Percentiles rank a stretch among this genome's conserved stretches.
Evolutionary conservation across 1,140 invertebrate genomes (phyloP).

Genomic region (Limonius californicus): DNA sequence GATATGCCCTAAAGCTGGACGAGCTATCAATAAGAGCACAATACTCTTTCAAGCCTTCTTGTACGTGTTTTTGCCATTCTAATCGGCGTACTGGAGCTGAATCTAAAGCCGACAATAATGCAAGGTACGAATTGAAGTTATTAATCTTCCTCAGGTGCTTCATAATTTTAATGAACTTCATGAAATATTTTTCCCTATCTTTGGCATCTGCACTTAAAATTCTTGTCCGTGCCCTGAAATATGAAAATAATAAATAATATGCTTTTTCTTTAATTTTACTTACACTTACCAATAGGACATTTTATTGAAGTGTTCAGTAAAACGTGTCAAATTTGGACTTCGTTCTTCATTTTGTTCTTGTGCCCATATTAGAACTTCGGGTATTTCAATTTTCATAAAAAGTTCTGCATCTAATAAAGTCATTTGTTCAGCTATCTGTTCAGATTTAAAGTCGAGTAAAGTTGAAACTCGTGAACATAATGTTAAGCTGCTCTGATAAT

Average conservation of each 20-base stretch:
- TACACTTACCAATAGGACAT: slow-evolving; percentile 93
- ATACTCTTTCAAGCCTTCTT: slow-evolving; percentile 90
- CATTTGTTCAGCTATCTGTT: slow-evolving; percentile 95
- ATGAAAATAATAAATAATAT: background rate
- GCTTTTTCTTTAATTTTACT: too few relatives aligned
- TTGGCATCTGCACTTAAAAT: slow-evolving; percentile 79
- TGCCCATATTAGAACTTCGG: slow-evolving; percentile 95
- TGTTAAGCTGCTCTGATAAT: slow-evolving; percentile 28
- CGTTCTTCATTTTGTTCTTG: slow-evolving; percentile 95
- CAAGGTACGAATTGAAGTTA: slow-evolving; percentile 98
- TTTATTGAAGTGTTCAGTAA: slow-evolving; percentile 99
- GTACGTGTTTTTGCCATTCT: slow-evolving; percentile 92
- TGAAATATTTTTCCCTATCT: slow-evolving; percentile 91
- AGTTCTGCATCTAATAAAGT: slow-evolving; percentile 92
- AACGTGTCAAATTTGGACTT: slow-evolving; percentile 92
- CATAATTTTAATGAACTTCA: slow-evolving; percentile 99
- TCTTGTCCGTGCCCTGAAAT: slow-evolving; percentile 67
- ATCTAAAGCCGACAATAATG: slow-evolving; percentile 92
- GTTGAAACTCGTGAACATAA: slow-evolving; percentile 58
- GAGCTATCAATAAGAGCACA: slow-evolving; percentile 94
- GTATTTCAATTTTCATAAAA: slow-evolving; percentile 95
- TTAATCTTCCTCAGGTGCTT: slow-evolving; percentile 94
- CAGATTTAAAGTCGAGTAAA: slow-evolving; percentile 89
- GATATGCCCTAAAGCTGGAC: slow-evolving; percentile 91
- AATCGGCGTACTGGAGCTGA: slow-evolving; percentile 91